These are phyloP conservation scores for Lacerta agilis DNA, from an alignment of 2,797 vertebrate species.

Conservation along the genomic window DNA sequence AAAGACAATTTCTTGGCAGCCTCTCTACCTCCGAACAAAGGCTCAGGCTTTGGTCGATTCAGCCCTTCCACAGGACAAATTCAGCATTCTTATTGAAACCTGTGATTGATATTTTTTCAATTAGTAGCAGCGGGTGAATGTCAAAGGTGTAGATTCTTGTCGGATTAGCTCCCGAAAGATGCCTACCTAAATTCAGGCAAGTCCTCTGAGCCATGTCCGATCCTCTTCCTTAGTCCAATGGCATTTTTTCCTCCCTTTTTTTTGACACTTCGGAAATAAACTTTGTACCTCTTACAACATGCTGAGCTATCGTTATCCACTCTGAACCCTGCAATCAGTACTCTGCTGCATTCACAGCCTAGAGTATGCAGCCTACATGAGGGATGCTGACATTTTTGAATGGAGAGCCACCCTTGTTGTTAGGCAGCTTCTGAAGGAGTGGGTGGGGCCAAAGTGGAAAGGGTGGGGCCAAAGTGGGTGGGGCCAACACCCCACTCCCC, in stretches of 20 bases:
- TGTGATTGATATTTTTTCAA: constrained; percentile 23
- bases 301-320: neutral
- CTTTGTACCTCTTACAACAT: neutral
- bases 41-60: constrained; percentile 7
- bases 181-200: neutral
- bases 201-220: neutral
- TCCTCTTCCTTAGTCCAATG: neutral
- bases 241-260: neutral
- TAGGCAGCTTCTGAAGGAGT: too few species aligned
- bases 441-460: too few species aligned
- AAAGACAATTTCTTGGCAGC: constrained; percentile 12
- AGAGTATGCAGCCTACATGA: neutral
- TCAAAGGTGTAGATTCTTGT: constrained; percentile 36
- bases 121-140: constrained; percentile 15
- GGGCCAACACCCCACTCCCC: too few species aligned
- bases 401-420: too few species aligned
- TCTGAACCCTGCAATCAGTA: neutral
- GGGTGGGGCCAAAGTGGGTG: too few species aligned
- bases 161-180: constrained; percentile 34
- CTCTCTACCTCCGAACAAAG: neutral
- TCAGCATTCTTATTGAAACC: neutral
- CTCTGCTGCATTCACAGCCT: neutral
- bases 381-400: neutral
- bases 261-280: neutral
- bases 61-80: neutral